These are phyloP conservation scores for Panthera tigris DNA, from an alignment of 2,113 vertebrate species.

Conservation along the genomic window DNA sequence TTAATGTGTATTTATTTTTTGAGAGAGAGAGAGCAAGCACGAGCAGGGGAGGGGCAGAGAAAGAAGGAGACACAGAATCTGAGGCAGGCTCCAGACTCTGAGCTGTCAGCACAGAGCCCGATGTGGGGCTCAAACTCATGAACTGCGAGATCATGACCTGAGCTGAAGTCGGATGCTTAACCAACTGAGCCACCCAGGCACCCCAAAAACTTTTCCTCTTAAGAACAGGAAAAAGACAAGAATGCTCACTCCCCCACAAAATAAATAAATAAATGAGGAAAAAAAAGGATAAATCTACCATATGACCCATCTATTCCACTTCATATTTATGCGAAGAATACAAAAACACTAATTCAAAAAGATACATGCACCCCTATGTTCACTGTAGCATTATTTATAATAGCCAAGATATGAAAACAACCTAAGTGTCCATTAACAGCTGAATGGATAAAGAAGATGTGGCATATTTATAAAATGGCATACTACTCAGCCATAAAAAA, in stretches of 20 bases:
- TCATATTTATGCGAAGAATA: neutral
- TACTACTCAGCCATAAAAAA: neutral
- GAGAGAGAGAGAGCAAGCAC: too few relatives aligned
- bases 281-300: neutral
- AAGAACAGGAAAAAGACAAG: neutral
- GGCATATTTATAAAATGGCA: neutral
- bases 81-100: too few relatives aligned
- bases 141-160: too few relatives aligned
- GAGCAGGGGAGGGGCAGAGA: too few relatives aligned
- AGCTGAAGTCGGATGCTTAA: too few relatives aligned
- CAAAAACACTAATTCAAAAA: neutral
- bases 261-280: too few relatives aligned
- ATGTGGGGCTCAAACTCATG: too few relatives aligned
- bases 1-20: too few relatives aligned
- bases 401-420: neutral
- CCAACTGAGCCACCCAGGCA: too few relatives aligned
- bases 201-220: too few relatives aligned
- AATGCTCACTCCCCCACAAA: neutral
- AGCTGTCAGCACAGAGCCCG: too few relatives aligned
- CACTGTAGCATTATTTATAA: neutral
- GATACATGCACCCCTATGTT: neutral
- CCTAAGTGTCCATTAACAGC: neutral
- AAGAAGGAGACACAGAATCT: too few relatives aligned
- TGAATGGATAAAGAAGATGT: neutral
- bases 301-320: neutral